Percentiles rank a stretch among this genome's conserved stretches.
Conservation (phyloP, 2,888 invertebrate genomes). For the Lasioglossum calceatum region DNA sequence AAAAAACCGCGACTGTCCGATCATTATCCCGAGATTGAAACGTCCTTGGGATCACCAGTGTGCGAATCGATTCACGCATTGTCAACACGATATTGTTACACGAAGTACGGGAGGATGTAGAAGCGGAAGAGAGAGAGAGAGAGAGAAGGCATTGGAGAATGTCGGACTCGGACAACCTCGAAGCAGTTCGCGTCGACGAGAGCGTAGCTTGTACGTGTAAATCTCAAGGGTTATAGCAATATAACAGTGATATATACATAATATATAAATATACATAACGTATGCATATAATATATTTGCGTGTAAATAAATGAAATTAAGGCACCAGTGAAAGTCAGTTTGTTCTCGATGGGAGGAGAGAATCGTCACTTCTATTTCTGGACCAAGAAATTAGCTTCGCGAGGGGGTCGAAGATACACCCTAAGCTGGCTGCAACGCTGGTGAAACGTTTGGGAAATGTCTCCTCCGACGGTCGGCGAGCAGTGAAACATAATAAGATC, state of each 20-base stretch:
- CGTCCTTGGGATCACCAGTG: constrained; percentile 17
- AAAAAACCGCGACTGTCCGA: neutral
- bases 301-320: constrained; percentile 83
- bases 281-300: constrained; percentile 83
- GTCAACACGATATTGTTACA: constrained; percentile 17
- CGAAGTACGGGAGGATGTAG: neutral
- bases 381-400: neutral
- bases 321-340: constrained; percentile 54
- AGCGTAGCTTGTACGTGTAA: constrained; percentile 78
- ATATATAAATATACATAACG: constrained; percentile 60
- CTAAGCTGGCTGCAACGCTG: neutral
- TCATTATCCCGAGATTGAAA: constrained; percentile 33
- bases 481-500: neutral
- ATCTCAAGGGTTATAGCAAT: constrained; percentile 80
- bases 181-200: constrained; percentile 32
- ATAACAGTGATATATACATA: constrained; percentile 78
- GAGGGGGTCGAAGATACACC: neutral
- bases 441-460: neutral
- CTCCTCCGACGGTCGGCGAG: too few relatives aligned
- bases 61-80: constrained; percentile 6
- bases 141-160: neutral
- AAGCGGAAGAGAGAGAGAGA: too few relatives aligned
- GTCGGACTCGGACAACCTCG: constrained; percentile 23
- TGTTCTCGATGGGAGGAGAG: constrained; percentile 6
- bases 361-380: neutral